Evolutionary conservation across 2,113 vertebrate genomes (phyloP), one percentile per base, ranked within the genome.

Genomic region (Gallinago jamesoni): DNA sequence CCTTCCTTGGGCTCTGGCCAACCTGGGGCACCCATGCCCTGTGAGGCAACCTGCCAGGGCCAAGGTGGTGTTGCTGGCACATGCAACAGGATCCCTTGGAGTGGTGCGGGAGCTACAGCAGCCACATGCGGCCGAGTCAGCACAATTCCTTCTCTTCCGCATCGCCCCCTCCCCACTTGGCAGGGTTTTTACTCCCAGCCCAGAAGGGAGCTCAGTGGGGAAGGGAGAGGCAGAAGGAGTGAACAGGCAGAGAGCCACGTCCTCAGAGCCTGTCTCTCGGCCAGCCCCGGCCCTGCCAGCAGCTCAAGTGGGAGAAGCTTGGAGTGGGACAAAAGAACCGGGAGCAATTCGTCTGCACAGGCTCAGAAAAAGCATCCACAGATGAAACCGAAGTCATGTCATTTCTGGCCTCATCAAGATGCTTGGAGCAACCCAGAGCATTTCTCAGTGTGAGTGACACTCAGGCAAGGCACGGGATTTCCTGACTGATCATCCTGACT

Each of bases 141-240:
- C 77, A 85, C 77, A 84, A 84, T 84, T 92, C 68, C 35, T 94
- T 77, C 84, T 68, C 66, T 91, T 78, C 62, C 90, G 48, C 69
- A 82, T 82, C 0, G 0, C 45, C 53, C 77, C 69, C 87, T 91
- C 81, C 63, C 67, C 81, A 62, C 43, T 95, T 95, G 94, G 80
- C 66, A 92, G 28, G n/a, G 47, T 15, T 92, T 77, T 86, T 50
- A 82, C 68, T 96, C 60, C 68, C 45, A 89, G 67, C 45, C 55
- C 47, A 87, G 77, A 73, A 92, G 33, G 45, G 84, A 97, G 75
- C 66, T 94, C 80, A 82, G 74, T 47, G 25, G 92, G 75, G 84
- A 94, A 48, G 80, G 70, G 67, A 94, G 76, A 95, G 69, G 83
- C 82, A 90, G 87, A 87, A 72, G 25, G 85, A 93, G 31, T 77